Percentiles rank a stretch among this genome's conserved stretches.
These are phyloP conservation scores for Nycticryphes semicollaris DNA, from an alignment of 2,113 vertebrate species.

Conservation along the genomic window DNA sequence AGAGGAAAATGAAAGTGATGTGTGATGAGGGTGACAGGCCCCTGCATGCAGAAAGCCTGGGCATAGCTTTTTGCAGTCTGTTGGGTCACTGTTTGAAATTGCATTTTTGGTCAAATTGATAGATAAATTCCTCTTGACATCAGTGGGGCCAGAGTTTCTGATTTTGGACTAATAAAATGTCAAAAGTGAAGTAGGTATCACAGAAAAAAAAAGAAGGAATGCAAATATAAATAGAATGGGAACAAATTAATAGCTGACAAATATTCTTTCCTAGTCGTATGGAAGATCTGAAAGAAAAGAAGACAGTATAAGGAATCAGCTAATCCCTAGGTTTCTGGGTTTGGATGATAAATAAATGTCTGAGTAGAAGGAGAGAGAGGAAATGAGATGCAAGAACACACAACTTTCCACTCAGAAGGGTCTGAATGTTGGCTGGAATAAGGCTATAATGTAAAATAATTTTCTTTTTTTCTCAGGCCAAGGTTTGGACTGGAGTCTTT, in stretches of 20 bases:
- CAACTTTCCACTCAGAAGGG: slow-evolving; percentile 41
- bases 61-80: background rate
- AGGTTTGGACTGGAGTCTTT: background rate
- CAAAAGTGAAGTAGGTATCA: background rate
- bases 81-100: background rate
- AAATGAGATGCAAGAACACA: slow-evolving; percentile 39
- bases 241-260: background rate
- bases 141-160: background rate
- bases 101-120: slow-evolving; percentile 15
- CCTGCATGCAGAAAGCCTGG: background rate
- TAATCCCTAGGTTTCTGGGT: slow-evolving; percentile 17
- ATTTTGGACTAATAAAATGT: slow-evolving; percentile 26
- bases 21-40: background rate
- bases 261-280: background rate
- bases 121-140: background rate
- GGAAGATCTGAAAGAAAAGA: background rate
- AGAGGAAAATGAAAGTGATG: slow-evolving; percentile 16
- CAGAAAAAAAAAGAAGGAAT: slow-evolving; percentile 5
- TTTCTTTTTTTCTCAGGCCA: slow-evolving; percentile 25
- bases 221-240: background rate
- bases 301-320: background rate
- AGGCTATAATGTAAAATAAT: background rate
- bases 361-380: slow-evolving; percentile 24
- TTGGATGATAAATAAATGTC: slow-evolving; percentile 28
- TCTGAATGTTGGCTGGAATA: slow-evolving; percentile 22